phyloP scores from a whole-genome alignment of 2,888 invertebrate species.

The Cabera pusaria region DNA sequence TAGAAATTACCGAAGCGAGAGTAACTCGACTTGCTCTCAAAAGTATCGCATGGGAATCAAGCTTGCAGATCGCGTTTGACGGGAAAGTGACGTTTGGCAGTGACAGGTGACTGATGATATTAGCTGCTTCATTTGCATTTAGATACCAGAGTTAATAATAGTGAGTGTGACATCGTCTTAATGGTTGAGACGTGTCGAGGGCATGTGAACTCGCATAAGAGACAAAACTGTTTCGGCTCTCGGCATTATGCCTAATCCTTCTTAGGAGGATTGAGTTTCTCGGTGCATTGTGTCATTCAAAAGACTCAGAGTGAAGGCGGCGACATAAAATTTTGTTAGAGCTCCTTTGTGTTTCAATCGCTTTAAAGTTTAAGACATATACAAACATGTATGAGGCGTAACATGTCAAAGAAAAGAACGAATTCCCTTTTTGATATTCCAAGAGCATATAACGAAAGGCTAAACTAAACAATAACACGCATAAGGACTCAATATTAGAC shows the following conservation, averaged over 20 bases:
- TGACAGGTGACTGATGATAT: conserved; percentile 53
- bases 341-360: conserved; percentile 40
- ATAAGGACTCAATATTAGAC: conserved; percentile 57
- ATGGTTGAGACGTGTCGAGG: conserved; percentile 58
- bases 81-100: conserved; percentile 59
- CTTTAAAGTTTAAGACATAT: conserved; percentile 33
- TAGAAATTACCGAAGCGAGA: conserved; percentile 72
- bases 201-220: conserved; percentile 65
- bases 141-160: conserved; percentile 5
- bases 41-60: conserved; percentile 64
- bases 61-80: conserved; percentile 55
- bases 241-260: conserved; percentile 56
- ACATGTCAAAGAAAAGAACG: conserved; percentile 37
- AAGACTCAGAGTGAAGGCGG: conserved; percentile 42
- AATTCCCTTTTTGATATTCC: conserved; percentile 51
- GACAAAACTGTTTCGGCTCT: conserved; percentile 50
- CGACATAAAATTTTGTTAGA: conserved; percentile 43
- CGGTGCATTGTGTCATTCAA: conserved; percentile 45
- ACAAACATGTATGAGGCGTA: conserved; percentile 30
- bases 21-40: conserved; percentile 46
- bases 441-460: conserved; percentile 44
- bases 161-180: conserved; percentile 24
- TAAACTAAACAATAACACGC: conserved; percentile 54
- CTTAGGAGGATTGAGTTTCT: conserved; percentile 40
- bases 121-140: conserved; percentile 10